Evolutionary conservation across 2,888 invertebrate genomes (phyloP), one percentile per base, ranked within the genome.

Genomic region (Leptinotarsa peninsularis): DNA sequence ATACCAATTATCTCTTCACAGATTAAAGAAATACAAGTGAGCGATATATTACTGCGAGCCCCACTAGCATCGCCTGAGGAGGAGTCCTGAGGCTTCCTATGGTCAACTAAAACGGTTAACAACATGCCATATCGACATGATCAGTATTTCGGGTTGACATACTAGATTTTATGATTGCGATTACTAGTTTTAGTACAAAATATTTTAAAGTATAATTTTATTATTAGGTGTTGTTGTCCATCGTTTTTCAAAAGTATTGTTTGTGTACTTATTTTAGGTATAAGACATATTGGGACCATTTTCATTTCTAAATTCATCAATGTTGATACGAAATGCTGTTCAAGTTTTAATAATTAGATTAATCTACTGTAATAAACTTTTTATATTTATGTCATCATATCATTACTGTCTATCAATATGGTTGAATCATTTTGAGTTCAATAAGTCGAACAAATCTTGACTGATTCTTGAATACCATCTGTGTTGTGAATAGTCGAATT

Each of bases 11-110:
- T 79, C 74, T 81, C 78, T 79, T 84, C 87, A 33, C 85, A 88
- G 88, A 85, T 84, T 88, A 88, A 83, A 82, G 83, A 84, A 76
- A 84, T 85, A 76, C 86, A 86, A 82, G 85, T 86, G 73, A 86
- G 86, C 79, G 87, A 87, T 81, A 82, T 86, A 75, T 79, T 87
- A 70, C 82, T 87, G 71, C 84, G 86, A 79, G 88, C 88, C 72
- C 88, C 88, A 56, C 80, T 88, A 77, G 88, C 88, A 71, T 83
- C 87, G 78, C 87, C 86, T 58, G 88, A 88, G 85, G 88, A 88
- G 71, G 85, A 86, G 72, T 67, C 81, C 75, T 79, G 74, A 76
- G 71, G 27, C 63, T 58, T 67, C 23, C 66, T 70, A 72, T 69
- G 70, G 67, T 67, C 66, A 56, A 63, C 27, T 49, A 72, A 75